Evolutionary conservation across 2,797 vertebrate genomes (phyloP).

Genomic region (Bovichtus diacanthus): DNA sequence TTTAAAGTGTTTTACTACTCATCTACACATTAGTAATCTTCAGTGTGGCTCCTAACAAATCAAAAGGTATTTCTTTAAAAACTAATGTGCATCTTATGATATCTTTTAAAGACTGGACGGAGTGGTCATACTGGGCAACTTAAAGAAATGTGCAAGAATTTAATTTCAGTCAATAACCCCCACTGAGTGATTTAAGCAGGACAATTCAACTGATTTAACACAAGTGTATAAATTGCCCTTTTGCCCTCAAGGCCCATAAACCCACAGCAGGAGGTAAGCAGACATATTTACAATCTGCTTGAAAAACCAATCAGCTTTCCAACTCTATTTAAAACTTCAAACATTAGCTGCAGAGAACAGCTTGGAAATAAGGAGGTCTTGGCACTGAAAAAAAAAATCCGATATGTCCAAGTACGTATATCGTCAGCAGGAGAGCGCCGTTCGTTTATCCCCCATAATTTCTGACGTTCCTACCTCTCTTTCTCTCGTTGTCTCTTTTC

Average conservation of each 20-base stretch:
- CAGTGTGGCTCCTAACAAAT: slow-evolving; percentile 48
- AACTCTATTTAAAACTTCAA: slow-evolving; percentile 64
- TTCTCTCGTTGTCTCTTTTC: slow-evolving; percentile 43
- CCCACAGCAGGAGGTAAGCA: slow-evolving; percentile 66
- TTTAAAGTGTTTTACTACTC: slow-evolving; percentile 55
- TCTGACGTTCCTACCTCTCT: slow-evolving; percentile 37
- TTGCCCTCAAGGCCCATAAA: slow-evolving; percentile 69
- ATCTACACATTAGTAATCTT: slow-evolving; percentile 52
- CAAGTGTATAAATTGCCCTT: slow-evolving; percentile 54
- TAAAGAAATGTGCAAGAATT: slow-evolving; percentile 71
- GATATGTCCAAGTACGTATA: slow-evolving; percentile 64
- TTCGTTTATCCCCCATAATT: slow-evolving; percentile 63
- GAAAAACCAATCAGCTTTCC: slow-evolving; percentile 50
- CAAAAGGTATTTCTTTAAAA: slow-evolving; percentile 5
- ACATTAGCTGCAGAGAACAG: slow-evolving; percentile 62
- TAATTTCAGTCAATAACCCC: slow-evolving; percentile 60
- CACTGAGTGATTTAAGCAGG: slow-evolving; percentile 57
- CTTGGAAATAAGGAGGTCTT: slow-evolving; percentile 74
- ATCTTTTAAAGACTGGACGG: slow-evolving; percentile 55
- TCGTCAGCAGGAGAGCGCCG: slow-evolving; percentile 63
- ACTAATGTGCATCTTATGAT: slow-evolving; percentile 44
- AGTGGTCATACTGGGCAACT: slow-evolving; percentile 46
- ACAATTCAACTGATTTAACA: slow-evolving; percentile 63
- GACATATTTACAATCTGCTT: slow-evolving; percentile 76
- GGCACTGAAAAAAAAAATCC: slow-evolving; percentile 74